A percentile compares a stretch with the other conserved stretches of the same genome.
Evolutionary conservation across 1,140 invertebrate species (phyloP).

Genomic region (Rhysida immarginata): DNA sequence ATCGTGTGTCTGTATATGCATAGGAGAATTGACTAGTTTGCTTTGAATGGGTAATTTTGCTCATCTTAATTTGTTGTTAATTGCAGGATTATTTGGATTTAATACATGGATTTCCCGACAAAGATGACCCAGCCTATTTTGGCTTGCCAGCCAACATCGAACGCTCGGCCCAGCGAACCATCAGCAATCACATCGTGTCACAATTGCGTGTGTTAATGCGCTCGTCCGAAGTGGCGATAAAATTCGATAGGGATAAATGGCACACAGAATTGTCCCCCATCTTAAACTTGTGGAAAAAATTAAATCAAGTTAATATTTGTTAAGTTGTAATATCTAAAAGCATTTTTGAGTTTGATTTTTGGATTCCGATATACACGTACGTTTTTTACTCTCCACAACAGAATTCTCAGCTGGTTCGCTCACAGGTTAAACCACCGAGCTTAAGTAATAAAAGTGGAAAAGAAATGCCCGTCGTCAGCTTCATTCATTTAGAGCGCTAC

Average conservation of each 20-base stretch:
- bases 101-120: constrained; percentile 46
- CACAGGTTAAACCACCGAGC: constrained; percentile 22
- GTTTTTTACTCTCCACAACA: constrained; percentile 10
- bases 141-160: constrained; percentile 69
- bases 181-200: constrained; percentile 42
- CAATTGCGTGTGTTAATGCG: constrained; percentile 34
- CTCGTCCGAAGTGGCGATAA: constrained; percentile 19
- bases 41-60: no score
- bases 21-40: no score
- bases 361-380: no score
- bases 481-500: constrained; percentile 40
- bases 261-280: constrained; percentile 45
- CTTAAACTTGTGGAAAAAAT: constrained; percentile 57
- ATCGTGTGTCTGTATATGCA: no score
- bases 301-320: constrained; percentile 36
- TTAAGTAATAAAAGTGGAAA: constrained; percentile 24
- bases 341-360: no score
- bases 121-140: constrained; percentile 51
- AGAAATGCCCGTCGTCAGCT: constrained; percentile 34
- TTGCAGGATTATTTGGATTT: constrained; percentile 43
- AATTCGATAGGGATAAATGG: constrained; percentile 34
- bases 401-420: constrained; percentile 19
- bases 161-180: constrained; percentile 53
- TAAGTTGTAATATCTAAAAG: constrained; percentile 5
- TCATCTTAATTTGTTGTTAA: constrained; percentile 15